These are phyloP conservation scores for Bombus consobrinus DNA, from an alignment of 1,140 invertebrate species.

Conservation along the genomic window DNA sequence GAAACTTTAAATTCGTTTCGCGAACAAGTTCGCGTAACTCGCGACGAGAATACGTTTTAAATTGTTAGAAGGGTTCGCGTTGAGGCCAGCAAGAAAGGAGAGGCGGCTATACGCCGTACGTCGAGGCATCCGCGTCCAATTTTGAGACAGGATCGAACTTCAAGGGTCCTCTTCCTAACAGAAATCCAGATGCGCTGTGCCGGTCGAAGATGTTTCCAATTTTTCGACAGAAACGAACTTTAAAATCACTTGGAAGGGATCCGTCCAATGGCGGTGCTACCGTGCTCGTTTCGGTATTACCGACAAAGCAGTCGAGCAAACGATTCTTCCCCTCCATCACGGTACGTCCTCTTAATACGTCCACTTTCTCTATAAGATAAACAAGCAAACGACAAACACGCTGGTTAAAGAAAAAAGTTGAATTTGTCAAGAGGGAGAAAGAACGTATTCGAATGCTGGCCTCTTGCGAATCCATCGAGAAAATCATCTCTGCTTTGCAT, in stretches of 20 bases:
- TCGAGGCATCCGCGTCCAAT: conserved; percentile 30
- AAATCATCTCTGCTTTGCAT: too few relatives aligned
- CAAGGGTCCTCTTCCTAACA: background rate
- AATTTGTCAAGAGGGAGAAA: conserved; percentile 41
- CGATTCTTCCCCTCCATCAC: conserved; percentile 51
- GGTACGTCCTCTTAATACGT: background rate
- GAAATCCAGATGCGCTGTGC: conserved; percentile 23
- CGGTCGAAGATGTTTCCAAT: conserved; percentile 59
- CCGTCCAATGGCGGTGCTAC: conserved; percentile 49
- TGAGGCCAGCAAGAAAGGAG: background rate
- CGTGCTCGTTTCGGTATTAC: conserved; percentile 53
- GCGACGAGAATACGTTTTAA: conserved; percentile 47
- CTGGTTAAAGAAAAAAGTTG: conserved; percentile 36
- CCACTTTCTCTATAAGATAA: conserved; percentile 24
- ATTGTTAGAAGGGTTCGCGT: conserved; percentile 22
- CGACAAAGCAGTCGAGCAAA: conserved; percentile 59
- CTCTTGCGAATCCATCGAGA: too few relatives aligned
- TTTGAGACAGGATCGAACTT: conserved; percentile 37
- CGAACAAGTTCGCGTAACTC: conserved; percentile 23
- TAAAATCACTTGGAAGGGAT: conserved; percentile 61
- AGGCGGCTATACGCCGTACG: background rate
- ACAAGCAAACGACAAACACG: conserved; percentile 26
- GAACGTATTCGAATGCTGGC: too few relatives aligned
- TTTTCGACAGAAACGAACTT: conserved; percentile 51
- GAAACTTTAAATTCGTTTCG: conserved; percentile 37